Base-by-base conservation (phyloP, 2,888 invertebrate genomes). In the Spodoptera picta region DNA sequence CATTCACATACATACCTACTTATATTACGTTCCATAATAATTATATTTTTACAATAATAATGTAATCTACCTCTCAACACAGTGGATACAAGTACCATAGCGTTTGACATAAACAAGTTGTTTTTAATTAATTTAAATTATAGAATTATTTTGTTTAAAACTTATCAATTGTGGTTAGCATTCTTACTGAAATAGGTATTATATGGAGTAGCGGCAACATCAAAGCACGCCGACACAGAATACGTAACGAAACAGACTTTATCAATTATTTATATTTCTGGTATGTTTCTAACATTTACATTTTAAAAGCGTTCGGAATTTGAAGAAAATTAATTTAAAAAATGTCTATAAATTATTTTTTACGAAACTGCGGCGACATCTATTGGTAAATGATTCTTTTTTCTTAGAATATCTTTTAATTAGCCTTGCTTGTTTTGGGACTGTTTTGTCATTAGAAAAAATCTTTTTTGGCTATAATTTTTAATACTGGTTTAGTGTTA, bases 141-240 rank as follows among this genome's bases (percentile, higher is more conserved):
- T 60, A 10, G 11, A 46, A 54, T 54, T 59, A 53, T 63, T 75
- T 70, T 76, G 63, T 76, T 80, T 72, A 58, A 67, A 62, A 68
- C 36, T 31, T 67, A 70, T 69, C 68, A 67, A 59, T 61, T 80
- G 78, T 53, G 75, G 78, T 77, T 59, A 44, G 27, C 46, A 55
- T 70, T 73, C 73, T 73, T 70, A 61, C 53, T 60, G 52, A 31
- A 1, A 43, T 77, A 76, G 71, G 77, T 79, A 73, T 67, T 63
- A 56, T 55, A 61, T 63, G 63, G 56, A 48, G 49, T 63, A 63
- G 61, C 70, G 69, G 80, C 65, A 46, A 27, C 62, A 73, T 80
- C 78, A 80, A 80, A 79, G 65, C 52, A 27, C 27, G 52, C 53
- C 44, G 53, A 27, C 77, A 75, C 63, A 65, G 70, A 80, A 31